phyloP scores from a whole-genome alignment of 1,140 invertebrate genomes.

The Ridgeia piscesae region DNA sequence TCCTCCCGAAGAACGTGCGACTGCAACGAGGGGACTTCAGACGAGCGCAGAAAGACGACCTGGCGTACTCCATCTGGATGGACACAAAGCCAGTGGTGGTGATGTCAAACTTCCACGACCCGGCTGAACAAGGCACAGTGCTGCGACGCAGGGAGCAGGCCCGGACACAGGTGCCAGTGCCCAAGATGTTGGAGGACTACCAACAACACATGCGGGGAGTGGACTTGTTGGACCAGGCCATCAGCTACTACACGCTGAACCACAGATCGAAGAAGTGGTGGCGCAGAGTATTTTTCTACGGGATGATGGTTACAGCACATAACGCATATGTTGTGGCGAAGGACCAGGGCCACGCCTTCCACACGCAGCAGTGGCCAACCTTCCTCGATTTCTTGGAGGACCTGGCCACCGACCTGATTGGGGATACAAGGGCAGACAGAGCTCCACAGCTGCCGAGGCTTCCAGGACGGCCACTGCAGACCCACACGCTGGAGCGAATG shows the following conservation, averaged over 20 bases:
- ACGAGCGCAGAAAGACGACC: conserved; percentile 1
- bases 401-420: neutral
- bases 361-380: neutral
- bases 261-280: conserved; percentile 14
- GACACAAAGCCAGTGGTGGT: conserved; percentile 14
- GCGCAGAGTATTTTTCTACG: neutral
- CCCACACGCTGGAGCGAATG: neutral
- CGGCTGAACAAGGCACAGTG: conserved; percentile 8
- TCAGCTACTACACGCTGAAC: conserved; percentile 15
- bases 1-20: neutral
- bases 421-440: conserved; percentile 12
- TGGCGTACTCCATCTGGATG: conserved; percentile 7
- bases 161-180: neutral
- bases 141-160: neutral
- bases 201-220: conserved; percentile 15
- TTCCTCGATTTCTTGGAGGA: conserved; percentile 12
- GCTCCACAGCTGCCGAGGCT: neutral
- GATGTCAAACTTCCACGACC: neutral
- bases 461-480: neutral
- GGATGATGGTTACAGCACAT: neutral
- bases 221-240: neutral
- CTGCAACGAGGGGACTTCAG: neutral
- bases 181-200: neutral
- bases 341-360: neutral
- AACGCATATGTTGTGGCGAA: conserved; percentile 10